Evolutionary conservation across 2,113 vertebrate genomes (phyloP).

Genomic region (Phyllostomus hastatus): DNA sequence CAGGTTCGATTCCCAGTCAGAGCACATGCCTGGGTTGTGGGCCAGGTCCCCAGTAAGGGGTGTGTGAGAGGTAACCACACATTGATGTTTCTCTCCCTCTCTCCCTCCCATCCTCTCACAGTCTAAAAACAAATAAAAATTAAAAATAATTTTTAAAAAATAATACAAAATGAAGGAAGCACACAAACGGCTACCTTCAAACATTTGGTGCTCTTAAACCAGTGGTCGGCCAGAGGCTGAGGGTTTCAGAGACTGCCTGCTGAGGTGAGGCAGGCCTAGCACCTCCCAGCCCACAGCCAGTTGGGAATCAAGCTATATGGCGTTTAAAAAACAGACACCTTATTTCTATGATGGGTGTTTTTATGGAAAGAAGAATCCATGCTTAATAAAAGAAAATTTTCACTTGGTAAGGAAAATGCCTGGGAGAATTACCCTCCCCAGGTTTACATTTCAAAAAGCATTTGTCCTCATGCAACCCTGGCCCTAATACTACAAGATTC

Average conservation of each 20-base stretch:
- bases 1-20: too few species aligned
- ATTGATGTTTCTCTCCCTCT: too few species aligned
- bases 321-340: neutral
- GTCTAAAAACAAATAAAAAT: too few species aligned
- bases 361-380: neutral
- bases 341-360: neutral
- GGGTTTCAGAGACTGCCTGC: neutral
- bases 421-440: neutral
- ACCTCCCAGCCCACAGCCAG: neutral
- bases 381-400: neutral
- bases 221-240: neutral
- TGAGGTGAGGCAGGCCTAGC: neutral
- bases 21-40: too few species aligned
- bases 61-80: too few species aligned
- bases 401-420: neutral
- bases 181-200: neutral
- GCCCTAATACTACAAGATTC: neutral
- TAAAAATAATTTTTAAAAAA: neutral
- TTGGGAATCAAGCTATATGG: neutral
- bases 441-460: conserved; percentile 41
- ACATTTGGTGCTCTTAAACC: neutral
- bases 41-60: too few species aligned
- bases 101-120: too few species aligned
- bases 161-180: neutral
- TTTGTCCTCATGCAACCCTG: neutral